Evolutionary conservation across 2,797 vertebrate species (phyloP).

Genomic region (Tragelaphus oryx): DNA sequence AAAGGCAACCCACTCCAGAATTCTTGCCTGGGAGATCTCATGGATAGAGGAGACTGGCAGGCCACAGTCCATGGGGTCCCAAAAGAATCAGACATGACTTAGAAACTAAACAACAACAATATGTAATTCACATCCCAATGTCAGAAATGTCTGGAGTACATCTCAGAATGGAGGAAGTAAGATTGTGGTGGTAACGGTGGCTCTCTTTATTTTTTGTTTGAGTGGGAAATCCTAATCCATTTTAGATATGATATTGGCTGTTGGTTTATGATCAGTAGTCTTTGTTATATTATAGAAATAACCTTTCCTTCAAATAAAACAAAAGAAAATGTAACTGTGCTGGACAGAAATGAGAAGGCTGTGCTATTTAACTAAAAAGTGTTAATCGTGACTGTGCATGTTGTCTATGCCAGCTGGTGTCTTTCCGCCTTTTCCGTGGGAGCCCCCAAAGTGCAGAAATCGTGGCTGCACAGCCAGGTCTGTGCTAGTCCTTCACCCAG

Average conservation of each 20-base stretch:
- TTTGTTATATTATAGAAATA: not conserved
- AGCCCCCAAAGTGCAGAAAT: not conserved
- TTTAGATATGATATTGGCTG: not conserved
- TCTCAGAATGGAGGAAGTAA: not conserved
- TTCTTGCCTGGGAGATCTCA: not conserved
- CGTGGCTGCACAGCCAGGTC: not conserved
- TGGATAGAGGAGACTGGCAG: not conserved
- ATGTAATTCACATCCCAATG: not conserved
- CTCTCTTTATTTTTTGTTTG: not conserved
- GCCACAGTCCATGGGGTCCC: not conserved
- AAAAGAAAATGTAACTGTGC: not conserved
- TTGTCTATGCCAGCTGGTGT: not conserved
- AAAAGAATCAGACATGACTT: not conserved
- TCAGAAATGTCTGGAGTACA: not conserved
- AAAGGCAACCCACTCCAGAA: not conserved
- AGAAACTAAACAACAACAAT: not conserved
- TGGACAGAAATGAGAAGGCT: not conserved
- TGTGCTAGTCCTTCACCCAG: not conserved
- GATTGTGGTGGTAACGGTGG: not conserved
- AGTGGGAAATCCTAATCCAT: not conserved
- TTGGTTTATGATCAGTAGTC: not conserved
- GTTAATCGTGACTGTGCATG: not conserved
- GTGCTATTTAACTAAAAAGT: not conserved
- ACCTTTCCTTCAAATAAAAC: not conserved
- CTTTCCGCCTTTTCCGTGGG: not conserved